A percentile compares a stretch with the other conserved stretches of the same genome.
Evolutionary conservation across 2,797 vertebrate species (phyloP).

Genomic region (Vultur gryphus): DNA sequence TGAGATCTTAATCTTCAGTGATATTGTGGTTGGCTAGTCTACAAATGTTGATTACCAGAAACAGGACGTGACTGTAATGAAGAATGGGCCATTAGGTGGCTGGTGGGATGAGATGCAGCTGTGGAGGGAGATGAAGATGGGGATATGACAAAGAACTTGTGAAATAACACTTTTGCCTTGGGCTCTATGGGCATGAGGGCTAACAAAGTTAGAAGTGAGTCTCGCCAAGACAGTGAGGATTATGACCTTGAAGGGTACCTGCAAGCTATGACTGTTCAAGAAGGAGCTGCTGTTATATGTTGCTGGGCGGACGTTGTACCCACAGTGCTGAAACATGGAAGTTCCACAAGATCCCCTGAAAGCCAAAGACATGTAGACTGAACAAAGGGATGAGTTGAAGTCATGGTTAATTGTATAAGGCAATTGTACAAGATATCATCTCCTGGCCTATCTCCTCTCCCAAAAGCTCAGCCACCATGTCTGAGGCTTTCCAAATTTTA

Average conservation of each 20-base stretch:
- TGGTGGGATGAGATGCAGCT: not conserved
- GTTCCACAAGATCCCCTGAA: not conserved
- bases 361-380: not conserved
- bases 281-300: not conserved
- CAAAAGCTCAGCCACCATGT: not conserved
- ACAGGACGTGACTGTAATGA: not conserved
- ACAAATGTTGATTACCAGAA: not conserved
- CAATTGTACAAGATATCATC: not conserved
- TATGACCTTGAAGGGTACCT: not conserved
- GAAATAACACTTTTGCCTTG: not conserved
- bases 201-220: not conserved
- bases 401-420: not conserved
- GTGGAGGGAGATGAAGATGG: not conserved
- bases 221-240: not conserved
- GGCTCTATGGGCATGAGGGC: not conserved
- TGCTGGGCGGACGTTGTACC: not conserved
- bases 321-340: fast-evolving
- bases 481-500: not conserved
- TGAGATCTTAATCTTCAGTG: not conserved
- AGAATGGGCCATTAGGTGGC: not conserved
- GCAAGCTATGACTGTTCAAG: not conserved
- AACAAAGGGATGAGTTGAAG: not conserved
- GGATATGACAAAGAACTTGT: not conserved
- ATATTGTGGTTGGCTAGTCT: not conserved
- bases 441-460: not conserved